A percentile compares a stretch with the other conserved stretches of the same genome.
These are phyloP conservation scores for Leptinotarsa peninsularis DNA, from an alignment of 2,888 invertebrate genomes.

Conservation along the genomic window DNA sequence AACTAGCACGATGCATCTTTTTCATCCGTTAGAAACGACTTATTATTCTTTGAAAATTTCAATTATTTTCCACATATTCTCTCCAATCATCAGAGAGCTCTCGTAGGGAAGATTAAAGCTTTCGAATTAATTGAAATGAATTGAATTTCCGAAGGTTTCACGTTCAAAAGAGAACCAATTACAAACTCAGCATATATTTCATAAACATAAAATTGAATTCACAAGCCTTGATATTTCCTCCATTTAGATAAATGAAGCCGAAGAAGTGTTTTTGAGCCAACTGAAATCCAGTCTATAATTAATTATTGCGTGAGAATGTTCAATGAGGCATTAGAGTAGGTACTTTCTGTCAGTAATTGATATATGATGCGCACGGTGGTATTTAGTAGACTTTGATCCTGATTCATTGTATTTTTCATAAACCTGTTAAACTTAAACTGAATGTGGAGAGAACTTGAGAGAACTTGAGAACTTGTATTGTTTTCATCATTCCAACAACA, in stretches of 20 bases:
- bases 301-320: neutral
- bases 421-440: too few relatives aligned
- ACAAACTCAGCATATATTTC: neutral
- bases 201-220: neutral
- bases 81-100: neutral
- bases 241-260: neutral
- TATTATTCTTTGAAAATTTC: too few relatives aligned
- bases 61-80: neutral
- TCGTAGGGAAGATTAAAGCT: neutral
- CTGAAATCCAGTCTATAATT: neutral
- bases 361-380: neutral
- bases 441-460: too few relatives aligned
- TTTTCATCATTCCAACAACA: too few relatives aligned
- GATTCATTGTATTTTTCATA: too few relatives aligned
- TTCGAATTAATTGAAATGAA: neutral
- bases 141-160: neutral
- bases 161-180: neutral
- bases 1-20: too few relatives aligned
- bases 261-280: neutral
- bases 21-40: too few relatives aligned
- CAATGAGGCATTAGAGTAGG: neutral
- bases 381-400: neutral
- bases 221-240: neutral
- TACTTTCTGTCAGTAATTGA: neutral
- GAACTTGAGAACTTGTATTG: too few relatives aligned